Evolutionary conservation across 2,888 invertebrate species (phyloP).

Genomic region (Hydroisotoma schaefferi): DNA sequence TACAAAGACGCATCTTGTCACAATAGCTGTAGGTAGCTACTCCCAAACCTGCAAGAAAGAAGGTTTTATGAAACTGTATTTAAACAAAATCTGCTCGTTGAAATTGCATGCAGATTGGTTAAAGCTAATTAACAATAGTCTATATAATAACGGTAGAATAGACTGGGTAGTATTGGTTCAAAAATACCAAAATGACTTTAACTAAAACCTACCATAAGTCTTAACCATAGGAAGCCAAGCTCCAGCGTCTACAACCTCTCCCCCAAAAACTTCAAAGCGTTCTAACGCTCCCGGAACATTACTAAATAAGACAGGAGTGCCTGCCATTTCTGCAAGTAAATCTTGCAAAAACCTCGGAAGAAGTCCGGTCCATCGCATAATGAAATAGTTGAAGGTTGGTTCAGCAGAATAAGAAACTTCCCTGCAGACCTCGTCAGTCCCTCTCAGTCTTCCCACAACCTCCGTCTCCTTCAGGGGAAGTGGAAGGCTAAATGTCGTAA

Average conservation of each 20-base stretch:
- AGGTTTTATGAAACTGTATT: too few relatives aligned
- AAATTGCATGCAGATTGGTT: background rate
- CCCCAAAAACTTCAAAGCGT: constrained; percentile 31
- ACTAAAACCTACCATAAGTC: constrained; percentile 27
- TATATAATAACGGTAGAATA: background rate
- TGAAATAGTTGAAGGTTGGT: constrained; percentile 41
- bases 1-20: constrained; percentile 26
- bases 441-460: constrained; percentile 18
- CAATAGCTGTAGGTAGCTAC: constrained; percentile 29
- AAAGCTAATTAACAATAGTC: background rate
- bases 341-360: constrained; percentile 36
- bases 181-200: background rate
- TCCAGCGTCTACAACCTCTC: constrained; percentile 33
- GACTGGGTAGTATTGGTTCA: background rate
- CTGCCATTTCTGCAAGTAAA: constrained; percentile 30
- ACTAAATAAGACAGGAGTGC: constrained; percentile 41
- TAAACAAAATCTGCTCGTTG: background rate
- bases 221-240: constrained; percentile 44
- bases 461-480: constrained; percentile 32
- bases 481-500: constrained; percentile 41
- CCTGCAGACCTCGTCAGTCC: constrained; percentile 21
- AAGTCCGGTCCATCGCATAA: constrained; percentile 38
- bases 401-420: constrained; percentile 31
- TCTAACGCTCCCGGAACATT: constrained; percentile 42
- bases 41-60: constrained; percentile 34